phyloP scores from a whole-genome alignment of 2,888 invertebrate species.

The Amphiduros pacificus region DNA sequence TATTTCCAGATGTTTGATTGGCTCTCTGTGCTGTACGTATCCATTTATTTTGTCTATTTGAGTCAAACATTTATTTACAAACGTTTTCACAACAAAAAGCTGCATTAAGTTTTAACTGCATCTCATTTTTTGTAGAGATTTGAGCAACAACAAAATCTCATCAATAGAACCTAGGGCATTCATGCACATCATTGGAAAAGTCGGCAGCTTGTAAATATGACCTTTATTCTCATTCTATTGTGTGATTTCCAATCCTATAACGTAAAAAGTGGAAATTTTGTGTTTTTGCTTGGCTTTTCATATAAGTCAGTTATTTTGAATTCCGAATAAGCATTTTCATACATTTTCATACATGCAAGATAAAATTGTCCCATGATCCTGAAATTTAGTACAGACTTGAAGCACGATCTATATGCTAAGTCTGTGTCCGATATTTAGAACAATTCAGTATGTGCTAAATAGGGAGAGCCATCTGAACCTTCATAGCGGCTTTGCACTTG shows the following conservation, averaged over 20 bases:
- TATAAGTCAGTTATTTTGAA: not conserved
- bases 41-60: not conserved
- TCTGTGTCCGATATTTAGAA: no score
- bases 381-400: no score
- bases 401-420: no score
- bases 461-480: no score
- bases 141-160: not conserved
- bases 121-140: constrained; percentile 1
- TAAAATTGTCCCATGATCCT: no score
- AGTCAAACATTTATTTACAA: not conserved
- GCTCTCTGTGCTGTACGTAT: not conserved
- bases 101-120: not conserved
- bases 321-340: not conserved
- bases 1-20: not conserved
- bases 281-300: not conserved
- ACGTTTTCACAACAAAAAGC: not conserved
- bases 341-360: not conserved
- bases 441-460: no score
- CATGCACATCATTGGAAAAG: not conserved
- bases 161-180: not conserved
- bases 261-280: not conserved
- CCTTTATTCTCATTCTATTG: not conserved
- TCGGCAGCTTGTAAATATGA: constrained; percentile 7
- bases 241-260: no score
- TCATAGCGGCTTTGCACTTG: no score